Conservation (phyloP, 2,113 vertebrate species). For the Nibea albiflora region DNA sequence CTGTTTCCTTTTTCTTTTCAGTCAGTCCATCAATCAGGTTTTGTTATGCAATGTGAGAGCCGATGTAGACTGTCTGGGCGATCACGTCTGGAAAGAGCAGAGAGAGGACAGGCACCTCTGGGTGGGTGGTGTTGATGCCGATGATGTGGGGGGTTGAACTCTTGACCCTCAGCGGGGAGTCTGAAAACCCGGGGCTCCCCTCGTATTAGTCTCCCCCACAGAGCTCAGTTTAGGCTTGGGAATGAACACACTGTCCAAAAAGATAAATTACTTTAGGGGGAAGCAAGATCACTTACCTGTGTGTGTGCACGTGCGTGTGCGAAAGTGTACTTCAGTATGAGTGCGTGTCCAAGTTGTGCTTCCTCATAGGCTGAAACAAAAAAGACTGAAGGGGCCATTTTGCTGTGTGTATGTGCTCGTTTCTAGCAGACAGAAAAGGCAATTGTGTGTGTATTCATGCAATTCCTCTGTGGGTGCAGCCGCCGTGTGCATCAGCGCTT, state of each 20-base stretch:
- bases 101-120: constrained; percentile 17
- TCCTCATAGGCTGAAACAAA: constrained; percentile 10
- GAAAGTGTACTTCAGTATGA: background rate
- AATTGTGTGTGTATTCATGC: constrained; percentile 45
- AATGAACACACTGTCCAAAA: constrained; percentile 50
- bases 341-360: constrained; percentile 2
- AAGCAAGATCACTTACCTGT: constrained; percentile 23
- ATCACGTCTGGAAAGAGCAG: background rate
- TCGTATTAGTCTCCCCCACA: constrained; percentile 28
- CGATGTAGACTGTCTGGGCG: constrained; percentile 48
- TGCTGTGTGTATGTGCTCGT: constrained; percentile 27
- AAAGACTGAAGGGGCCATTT: constrained; percentile 48
- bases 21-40: constrained; percentile 58
- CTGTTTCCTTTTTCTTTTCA: constrained; percentile 47
- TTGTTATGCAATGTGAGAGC: constrained; percentile 62
- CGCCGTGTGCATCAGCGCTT: constrained; percentile 19
- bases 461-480: constrained; percentile 44
- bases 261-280: constrained; percentile 69
- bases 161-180: constrained; percentile 56
- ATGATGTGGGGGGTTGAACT: constrained; percentile 48
- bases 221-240: constrained; percentile 35
- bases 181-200: constrained; percentile 36
- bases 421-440: constrained; percentile 56
- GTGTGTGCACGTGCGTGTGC: background rate
- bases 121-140: constrained; percentile 25